These are phyloP conservation scores for Linepithema humile DNA, from an alignment of 1,140 invertebrate genomes.

Conservation along the genomic window DNA sequence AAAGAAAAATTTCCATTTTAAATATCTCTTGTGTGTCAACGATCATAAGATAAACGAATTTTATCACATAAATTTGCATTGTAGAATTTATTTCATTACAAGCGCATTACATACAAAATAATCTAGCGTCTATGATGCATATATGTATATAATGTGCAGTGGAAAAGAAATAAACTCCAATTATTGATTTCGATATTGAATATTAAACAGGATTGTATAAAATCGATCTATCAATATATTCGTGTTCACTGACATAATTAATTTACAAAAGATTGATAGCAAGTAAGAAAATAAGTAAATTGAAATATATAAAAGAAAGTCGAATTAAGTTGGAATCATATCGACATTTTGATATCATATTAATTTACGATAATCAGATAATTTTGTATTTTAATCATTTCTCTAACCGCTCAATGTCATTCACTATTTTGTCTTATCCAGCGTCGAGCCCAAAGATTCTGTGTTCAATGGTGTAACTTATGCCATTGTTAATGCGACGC, in stretches of 20 bases:
- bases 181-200: too few relatives aligned
- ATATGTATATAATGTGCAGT: too few relatives aligned
- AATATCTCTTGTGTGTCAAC: not conserved
- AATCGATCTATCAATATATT: too few relatives aligned
- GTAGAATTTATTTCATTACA: not conserved
- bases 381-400: not conserved
- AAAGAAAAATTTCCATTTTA: not conserved
- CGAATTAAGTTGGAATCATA: not conserved
- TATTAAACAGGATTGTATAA: too few relatives aligned
- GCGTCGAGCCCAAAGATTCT: slow-evolving; percentile 45
- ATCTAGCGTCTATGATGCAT: too few relatives aligned
- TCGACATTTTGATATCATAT: not conserved
- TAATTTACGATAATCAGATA: not conserved
- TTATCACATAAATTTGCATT: not conserved
- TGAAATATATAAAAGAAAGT: not conserved
- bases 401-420: not conserved
- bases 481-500: slow-evolving; percentile 49
- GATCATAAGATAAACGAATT: not conserved
- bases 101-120: not conserved
- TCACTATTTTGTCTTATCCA: slow-evolving; percentile 18
- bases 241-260: too few relatives aligned
- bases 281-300: not conserved
- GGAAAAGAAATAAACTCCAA: too few relatives aligned
- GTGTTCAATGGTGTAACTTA: slow-evolving; percentile 62
- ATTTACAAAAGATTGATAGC: not conserved